Percentiles rank a stretch among this genome's conserved stretches.
phyloP scores from a whole-genome alignment of 2,797 vertebrate genomes.

The Notoglanidium macrostoma region DNA sequence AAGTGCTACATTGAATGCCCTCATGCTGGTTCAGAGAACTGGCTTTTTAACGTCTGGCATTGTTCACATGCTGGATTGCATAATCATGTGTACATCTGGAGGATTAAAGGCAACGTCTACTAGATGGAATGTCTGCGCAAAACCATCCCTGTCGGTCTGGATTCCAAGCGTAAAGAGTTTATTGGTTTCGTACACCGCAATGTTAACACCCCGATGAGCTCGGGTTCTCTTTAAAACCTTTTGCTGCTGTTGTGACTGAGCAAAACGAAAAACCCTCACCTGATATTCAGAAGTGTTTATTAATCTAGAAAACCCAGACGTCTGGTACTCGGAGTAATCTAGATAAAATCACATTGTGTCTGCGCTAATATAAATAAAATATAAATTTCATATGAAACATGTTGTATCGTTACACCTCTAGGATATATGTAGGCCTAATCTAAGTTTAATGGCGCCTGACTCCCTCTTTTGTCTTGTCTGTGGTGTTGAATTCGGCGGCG shows the following conservation, averaged over 20 bases:
- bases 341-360: no score
- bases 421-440: background rate
- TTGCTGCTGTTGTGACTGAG: background rate
- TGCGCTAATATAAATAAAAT: background rate
- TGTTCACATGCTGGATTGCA: background rate
- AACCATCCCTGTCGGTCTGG: background rate
- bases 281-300: background rate
- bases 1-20: background rate
- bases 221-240: background rate
- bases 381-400: background rate
- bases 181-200: background rate
- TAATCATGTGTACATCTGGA: background rate
- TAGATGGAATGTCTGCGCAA: background rate
- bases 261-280: background rate
- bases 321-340: background rate
- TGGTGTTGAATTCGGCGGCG: background rate
- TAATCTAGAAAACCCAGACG: background rate
- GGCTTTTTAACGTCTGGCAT: background rate
- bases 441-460: background rate
- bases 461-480: background rate
- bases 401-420: background rate
- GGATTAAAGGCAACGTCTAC: no score
- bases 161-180: background rate
- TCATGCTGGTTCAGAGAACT: background rate
- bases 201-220: background rate